Percentiles rank a stretch among this genome's conserved stretches.
Conservation (phyloP, 2,888 invertebrate genomes). For the Antheraea yamamai region DNA sequence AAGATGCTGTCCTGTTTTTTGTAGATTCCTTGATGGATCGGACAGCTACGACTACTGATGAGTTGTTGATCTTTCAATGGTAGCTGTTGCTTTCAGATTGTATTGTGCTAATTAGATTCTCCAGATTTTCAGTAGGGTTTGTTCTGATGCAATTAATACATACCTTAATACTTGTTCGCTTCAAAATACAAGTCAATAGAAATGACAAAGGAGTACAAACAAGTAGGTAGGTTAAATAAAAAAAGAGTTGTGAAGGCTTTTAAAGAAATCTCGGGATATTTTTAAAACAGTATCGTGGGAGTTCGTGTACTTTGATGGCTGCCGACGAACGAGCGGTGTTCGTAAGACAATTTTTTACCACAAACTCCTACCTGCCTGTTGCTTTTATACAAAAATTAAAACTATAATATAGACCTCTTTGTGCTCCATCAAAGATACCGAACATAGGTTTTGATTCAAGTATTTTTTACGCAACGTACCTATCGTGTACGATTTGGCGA, state of each 20-base stretch:
- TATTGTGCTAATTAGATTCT: neutral
- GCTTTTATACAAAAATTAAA: slow-evolving; percentile 67
- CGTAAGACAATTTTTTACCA: slow-evolving; percentile 69
- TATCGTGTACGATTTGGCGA: slow-evolving; percentile 19
- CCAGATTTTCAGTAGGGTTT: neutral
- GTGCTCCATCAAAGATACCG: slow-evolving; percentile 65
- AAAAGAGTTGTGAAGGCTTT: slow-evolving; percentile 56
- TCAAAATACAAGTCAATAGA: neutral
- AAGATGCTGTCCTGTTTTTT: neutral
- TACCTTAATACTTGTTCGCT: neutral
- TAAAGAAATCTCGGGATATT: slow-evolving; percentile 68
- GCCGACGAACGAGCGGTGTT: slow-evolving; percentile 59
- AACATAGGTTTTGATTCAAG: slow-evolving; percentile 34
- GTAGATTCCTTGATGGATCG: neutral
- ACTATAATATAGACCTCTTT: slow-evolving; percentile 57
- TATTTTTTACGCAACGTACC: slow-evolving; percentile 24
- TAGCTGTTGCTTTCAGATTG: too few species aligned
- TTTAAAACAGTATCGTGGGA: slow-evolving; percentile 74
- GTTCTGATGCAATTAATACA: neutral
- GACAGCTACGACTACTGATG: neutral
- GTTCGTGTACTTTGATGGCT: slow-evolving; percentile 63
- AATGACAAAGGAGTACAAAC: slow-evolving; percentile 39
- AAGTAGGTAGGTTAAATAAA: slow-evolving; percentile 48
- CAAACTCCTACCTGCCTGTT: slow-evolving; percentile 65
- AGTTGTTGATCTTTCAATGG: too few species aligned